Evolutionary conservation across 2,888 invertebrate genomes (phyloP).

Genomic region (Caenorhabditis sinica): DNA sequence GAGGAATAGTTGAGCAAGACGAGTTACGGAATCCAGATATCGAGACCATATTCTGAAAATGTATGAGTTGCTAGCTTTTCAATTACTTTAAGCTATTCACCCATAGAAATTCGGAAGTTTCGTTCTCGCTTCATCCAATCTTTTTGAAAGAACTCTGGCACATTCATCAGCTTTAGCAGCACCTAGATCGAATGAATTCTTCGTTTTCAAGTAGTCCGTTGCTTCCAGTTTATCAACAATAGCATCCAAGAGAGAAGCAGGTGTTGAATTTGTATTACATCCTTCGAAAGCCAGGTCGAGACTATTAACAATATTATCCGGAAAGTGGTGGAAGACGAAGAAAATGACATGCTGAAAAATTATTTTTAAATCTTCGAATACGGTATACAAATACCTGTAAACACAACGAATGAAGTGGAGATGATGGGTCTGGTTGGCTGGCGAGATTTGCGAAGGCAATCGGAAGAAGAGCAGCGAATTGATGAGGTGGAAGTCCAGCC

Average conservation of each 20-base stretch:
- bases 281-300: constrained; percentile 78
- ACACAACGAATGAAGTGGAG: constrained; percentile 74
- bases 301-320: constrained; percentile 78
- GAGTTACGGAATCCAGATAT: constrained; percentile 67
- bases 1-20: constrained; percentile 70
- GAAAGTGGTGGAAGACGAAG: constrained; percentile 82
- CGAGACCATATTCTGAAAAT: constrained; percentile 62
- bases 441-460: constrained; percentile 75
- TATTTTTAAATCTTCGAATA: background rate
- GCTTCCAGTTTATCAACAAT: constrained; percentile 71
- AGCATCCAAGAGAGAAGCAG: constrained; percentile 71
- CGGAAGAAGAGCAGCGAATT: constrained; percentile 80
- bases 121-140: constrained; percentile 67
- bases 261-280: constrained; percentile 76
- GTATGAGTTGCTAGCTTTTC: background rate
- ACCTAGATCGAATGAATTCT: constrained; percentile 49
- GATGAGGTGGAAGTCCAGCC: constrained; percentile 77
- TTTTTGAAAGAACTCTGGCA: constrained; percentile 46
- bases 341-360: constrained; percentile 75
- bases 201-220: constrained; percentile 48
- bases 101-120: constrained; percentile 65
- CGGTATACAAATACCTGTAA: constrained; percentile 43
- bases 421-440: constrained; percentile 68
- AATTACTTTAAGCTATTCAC: background rate
- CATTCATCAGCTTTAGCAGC: constrained; percentile 66